These are phyloP conservation scores for Plagodis pulveraria DNA, from an alignment of 2,888 invertebrate species.

Conservation along the genomic window DNA sequence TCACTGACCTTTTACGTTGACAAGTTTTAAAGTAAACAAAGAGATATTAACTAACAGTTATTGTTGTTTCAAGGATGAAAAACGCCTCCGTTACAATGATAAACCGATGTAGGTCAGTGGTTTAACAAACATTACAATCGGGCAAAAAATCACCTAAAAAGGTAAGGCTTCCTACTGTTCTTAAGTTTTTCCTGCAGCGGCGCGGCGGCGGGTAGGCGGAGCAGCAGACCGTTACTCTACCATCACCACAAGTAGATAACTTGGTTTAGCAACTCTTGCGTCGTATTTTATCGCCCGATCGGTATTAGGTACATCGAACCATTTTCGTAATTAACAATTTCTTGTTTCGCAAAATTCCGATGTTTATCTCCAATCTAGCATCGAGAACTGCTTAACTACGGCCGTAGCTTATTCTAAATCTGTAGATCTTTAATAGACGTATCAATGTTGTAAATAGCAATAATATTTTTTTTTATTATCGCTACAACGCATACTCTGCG, in stretches of 20 bases:
- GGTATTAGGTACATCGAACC: slow-evolving; percentile 4
- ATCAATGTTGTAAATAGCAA: too few species aligned
- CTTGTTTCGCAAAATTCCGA: neutral
- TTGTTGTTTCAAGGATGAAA: slow-evolving; percentile 31
- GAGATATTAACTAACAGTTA: neutral
- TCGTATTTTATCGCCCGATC: slow-evolving; percentile 3
- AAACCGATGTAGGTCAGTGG: slow-evolving; percentile 40
- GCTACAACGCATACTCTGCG: too few species aligned
- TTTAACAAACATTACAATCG: slow-evolving; percentile 25
- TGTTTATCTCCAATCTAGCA: too few species aligned
- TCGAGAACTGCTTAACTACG: too few species aligned
- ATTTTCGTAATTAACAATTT: slow-evolving; percentile 2
- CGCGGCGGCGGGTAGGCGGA: neutral
- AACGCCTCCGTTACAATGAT: slow-evolving; percentile 11
- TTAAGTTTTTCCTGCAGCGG: neutral
- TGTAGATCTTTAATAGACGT: too few species aligned
- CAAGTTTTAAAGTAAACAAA: too few species aligned
- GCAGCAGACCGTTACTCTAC: neutral
- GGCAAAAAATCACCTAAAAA: slow-evolving; percentile 38
- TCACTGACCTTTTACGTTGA: too few species aligned
- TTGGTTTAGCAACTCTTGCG: slow-evolving; percentile 16
- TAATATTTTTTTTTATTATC: too few species aligned
- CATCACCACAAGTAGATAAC: neutral
- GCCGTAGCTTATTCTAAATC: too few species aligned
- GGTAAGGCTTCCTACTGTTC: slow-evolving; percentile 6